These are phyloP conservation scores for Hippocampus abdominalis DNA, from an alignment of 2,113 vertebrate species.

Conservation along the genomic window DNA sequence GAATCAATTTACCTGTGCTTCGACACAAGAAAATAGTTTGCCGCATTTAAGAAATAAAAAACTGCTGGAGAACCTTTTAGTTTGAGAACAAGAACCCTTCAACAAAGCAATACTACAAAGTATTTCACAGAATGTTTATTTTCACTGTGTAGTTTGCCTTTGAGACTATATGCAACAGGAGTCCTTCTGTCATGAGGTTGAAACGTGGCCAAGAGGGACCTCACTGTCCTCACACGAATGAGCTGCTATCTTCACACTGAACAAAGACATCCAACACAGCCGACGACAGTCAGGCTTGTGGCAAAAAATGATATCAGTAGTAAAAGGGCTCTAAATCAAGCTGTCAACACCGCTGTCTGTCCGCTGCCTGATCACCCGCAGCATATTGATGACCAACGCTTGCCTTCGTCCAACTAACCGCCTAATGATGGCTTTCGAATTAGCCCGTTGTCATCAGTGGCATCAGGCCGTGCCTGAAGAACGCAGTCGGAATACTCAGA, in stretches of 20 bases:
- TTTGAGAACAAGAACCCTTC: too few relatives aligned
- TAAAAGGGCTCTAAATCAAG: slow-evolving; percentile 27
- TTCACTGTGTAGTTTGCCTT: not conserved
- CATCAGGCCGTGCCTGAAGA: slow-evolving; percentile 8
- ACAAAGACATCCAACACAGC: slow-evolving; percentile 29
- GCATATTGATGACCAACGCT: slow-evolving; percentile 25
- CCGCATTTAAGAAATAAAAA: too few relatives aligned
- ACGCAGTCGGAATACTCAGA: slow-evolving; percentile 31
- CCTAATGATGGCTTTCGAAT: slow-evolving; percentile 35
- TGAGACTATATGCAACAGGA: slow-evolving; percentile 16
- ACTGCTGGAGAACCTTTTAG: too few relatives aligned
- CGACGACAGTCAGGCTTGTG: slow-evolving; percentile 19
- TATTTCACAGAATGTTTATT: not conserved
- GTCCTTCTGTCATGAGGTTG: slow-evolving; percentile 12
- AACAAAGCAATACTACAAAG: not conserved
- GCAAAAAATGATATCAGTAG: slow-evolving; percentile 25
- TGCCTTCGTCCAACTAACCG: slow-evolving; percentile 30
- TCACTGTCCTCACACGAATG: slow-evolving; percentile 45
- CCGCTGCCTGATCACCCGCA: slow-evolving; percentile 24
- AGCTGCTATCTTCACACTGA: slow-evolving; percentile 29
- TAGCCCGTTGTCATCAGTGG: slow-evolving; percentile 26
- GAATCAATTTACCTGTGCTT: too few relatives aligned
- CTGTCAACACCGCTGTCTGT: slow-evolving; percentile 13
- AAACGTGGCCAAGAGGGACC: slow-evolving; percentile 30
- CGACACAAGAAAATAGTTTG: too few relatives aligned